phyloP scores from a whole-genome alignment of 2,888 invertebrate genomes.

The Mamestra brassicae region DNA sequence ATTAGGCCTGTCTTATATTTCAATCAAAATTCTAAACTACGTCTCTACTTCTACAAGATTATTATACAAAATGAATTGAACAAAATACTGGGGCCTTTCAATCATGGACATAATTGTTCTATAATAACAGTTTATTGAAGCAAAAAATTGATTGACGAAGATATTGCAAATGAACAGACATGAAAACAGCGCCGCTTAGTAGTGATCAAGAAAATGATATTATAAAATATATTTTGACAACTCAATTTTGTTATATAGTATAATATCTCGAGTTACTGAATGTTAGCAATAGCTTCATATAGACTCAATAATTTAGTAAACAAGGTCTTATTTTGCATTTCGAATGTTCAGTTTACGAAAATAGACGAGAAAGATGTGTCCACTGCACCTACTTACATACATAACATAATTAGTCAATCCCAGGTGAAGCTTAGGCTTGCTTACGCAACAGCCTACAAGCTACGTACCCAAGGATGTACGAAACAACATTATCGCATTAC shows the following conservation, averaged over 20 bases:
- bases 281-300: neutral
- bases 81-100: neutral
- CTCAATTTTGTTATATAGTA: neutral
- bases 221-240: neutral
- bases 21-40: neutral
- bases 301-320: no score
- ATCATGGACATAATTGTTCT: neutral
- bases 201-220: neutral
- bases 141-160: constrained; percentile 1
- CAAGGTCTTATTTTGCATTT: no score
- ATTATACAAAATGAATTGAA: no score
- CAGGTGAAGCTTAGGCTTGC: constrained; percentile 19
- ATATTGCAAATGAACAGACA: neutral
- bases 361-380: constrained; percentile 2
- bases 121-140: constrained; percentile 6
- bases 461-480: constrained; percentile 37
- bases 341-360: neutral
- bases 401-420: constrained; percentile 40
- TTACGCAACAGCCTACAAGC: constrained; percentile 37
- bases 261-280: no score
- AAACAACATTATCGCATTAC: constrained; percentile 39
- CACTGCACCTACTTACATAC: neutral
- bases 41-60: neutral
- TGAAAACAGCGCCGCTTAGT: neutral
- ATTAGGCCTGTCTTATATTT: neutral